Evolutionary conservation across 1,140 invertebrate species (phyloP).

Genomic region (Octopus bimaculoides): DNA sequence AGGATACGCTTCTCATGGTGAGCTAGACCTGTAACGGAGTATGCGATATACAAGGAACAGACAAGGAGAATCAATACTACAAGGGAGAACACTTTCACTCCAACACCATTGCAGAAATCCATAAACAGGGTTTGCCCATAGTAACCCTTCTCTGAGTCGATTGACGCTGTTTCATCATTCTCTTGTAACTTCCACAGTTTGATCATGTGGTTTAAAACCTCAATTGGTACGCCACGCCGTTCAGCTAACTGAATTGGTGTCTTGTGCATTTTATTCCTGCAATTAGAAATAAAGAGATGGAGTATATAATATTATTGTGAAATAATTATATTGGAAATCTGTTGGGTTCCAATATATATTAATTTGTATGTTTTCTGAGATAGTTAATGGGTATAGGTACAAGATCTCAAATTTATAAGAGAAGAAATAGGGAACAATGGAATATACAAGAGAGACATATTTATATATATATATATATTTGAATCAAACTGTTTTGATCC

Average conservation of each 20-base stretch:
- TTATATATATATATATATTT: no score
- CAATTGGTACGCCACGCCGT: slow-evolving; percentile 25
- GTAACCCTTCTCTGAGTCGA: background rate
- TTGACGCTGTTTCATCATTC: background rate
- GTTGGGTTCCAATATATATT: no score
- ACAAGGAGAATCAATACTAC: slow-evolving; percentile 62
- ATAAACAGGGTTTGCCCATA: slow-evolving; percentile 13
- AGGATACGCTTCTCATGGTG: background rate
- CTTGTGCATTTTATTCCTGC: slow-evolving; percentile 26
- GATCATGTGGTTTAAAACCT: slow-evolving; percentile 20
- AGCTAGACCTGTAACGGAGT: slow-evolving; percentile 25
- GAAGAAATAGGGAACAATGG: no score
- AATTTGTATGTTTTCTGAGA: no score
- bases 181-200: slow-evolving; percentile 3
- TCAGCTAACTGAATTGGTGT: slow-evolving; percentile 28
- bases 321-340: no score
- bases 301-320: no score
- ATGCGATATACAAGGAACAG: slow-evolving; percentile 52
- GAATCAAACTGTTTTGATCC: no score
- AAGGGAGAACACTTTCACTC: slow-evolving; percentile 31
- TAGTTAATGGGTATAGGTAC: no score
- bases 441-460: no score
- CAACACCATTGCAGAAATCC: slow-evolving; percentile 28
- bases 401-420: no score
- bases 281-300: background rate